Evolutionary conservation across 2,888 invertebrate species (phyloP), one percentile per base, ranked within the genome.

Genomic region (Gibbula magus): DNA sequence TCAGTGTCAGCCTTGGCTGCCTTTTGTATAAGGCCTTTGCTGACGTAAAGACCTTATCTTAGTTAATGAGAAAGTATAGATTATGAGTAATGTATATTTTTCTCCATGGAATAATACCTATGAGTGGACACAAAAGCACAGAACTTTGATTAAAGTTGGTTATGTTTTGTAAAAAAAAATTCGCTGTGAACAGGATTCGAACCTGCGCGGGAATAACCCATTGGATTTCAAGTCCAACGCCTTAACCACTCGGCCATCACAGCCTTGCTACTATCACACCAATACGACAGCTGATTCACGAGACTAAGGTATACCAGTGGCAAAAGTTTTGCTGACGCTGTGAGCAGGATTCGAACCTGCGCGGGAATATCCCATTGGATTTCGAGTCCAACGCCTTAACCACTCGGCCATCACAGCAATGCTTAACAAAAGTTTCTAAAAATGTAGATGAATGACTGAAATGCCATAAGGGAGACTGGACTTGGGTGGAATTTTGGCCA

Each of bases 221-320:
- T 84, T 84, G 83, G 83, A 84, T 82, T 84, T 84, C 82, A 81
- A 82, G 83, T 84, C 82, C 82, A 84, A 84, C 83, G 82, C 82
- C 83, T 84, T 84, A 81, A 82, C 82, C 80, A 83, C 82, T 83
- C 82, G 80, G 82, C 80, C 83, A 83, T 83, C 83, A 81, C 81
- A 81, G 81, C 81, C 20, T 20, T 53, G 54, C 54, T 5, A 53
- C 20, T 4, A 35, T 18, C 18, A 20, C 54, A 20, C 13, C 54
- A 53, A 53, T 53, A 53, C 4, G n/a, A 53, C 18, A 53, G 54
- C n/a, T 35, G 35, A 35, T 35, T 35, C 4, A 35, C 35, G 35
- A 7, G 35, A 7, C 4, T 35, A 35, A 35, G 35, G 35, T 7
- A 5, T 35, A 35, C 7, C 35, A 35, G 35, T 35, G 3, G 35